Evolutionary conservation across 1,140 invertebrate genomes (phyloP), one percentile per base, ranked within the genome.

Genomic region (Lineus longissimus): DNA sequence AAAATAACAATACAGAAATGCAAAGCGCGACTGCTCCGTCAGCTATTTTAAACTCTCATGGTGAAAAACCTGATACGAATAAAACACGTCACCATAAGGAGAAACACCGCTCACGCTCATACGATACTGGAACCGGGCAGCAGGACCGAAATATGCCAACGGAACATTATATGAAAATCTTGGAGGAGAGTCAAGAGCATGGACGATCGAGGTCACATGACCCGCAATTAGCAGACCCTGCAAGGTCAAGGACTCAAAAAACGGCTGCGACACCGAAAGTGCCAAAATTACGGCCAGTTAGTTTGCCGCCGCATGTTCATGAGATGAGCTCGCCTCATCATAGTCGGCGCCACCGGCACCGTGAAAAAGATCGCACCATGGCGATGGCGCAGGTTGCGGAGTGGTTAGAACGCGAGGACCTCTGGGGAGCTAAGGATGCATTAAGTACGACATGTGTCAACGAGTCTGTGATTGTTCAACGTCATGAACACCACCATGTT

Each of bases 281-380:
- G 61, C 60, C 56, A 51, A 67, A 66, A 57, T 76, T 72, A 62
- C 66, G 70, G 54, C 73, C 70, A 36, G 72, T 73, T 15, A 75
- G 74, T 70, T 67, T 72, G 54, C 77, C 69, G 27, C 70, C 72
- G 27, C 73, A 70, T 64, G 71, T 74, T 56, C 71, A 71, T 17
- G 68, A 73, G 33, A 73, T 67, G 13, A 60, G 73, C 58, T 78
- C 78, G 23, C 76, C 79, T 29, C 88, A 88, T 70, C 85, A 89
- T 69, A 81, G 88, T 41, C 63, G 76, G 54, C 69, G 77, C 1
- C 75, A 80, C 61, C 87, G 88, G 61, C 87, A 89, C 70, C 83
- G 88, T 17, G 88, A 89, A 65, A 85, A 87, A 63, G 87, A 90
- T 62, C 87, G 88, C 67, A 86, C 86, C 1, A 76, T 88, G 55